Evolutionary conservation across 2,888 invertebrate genomes (phyloP).

Genomic region (Phanerotoma sp.): DNA sequence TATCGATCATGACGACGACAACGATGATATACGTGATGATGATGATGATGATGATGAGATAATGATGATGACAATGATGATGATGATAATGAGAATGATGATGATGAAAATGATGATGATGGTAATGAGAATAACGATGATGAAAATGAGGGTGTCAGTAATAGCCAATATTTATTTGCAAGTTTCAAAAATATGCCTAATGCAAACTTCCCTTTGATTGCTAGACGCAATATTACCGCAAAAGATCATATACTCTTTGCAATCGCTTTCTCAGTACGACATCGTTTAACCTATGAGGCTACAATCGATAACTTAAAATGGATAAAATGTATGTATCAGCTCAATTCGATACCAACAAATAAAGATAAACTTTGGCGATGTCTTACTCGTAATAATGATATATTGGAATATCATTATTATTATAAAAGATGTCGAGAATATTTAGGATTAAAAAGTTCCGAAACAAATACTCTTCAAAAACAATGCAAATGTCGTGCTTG

Average conservation of each 20-base stretch:
- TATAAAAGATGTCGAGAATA: neutral
- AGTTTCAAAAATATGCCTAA: neutral
- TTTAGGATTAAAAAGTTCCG: neutral
- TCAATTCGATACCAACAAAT: conserved; percentile 1
- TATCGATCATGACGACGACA: too few relatives aligned
- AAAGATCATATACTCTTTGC: conserved; percentile 5
- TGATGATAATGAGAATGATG: too few relatives aligned
- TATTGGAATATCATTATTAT: neutral
- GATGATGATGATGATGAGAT: too few relatives aligned
- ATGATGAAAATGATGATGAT: neutral
- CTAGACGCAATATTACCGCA: neutral
- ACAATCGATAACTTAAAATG: conserved; percentile 5
- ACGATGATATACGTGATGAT: too few relatives aligned
- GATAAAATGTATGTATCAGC: conserved; percentile 3
- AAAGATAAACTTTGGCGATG: neutral
- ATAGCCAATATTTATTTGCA: neutral
- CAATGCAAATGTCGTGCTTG: neutral
- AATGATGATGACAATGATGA: too few relatives aligned
- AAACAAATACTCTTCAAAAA: neutral
- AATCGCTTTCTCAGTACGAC: conserved; percentile 3
- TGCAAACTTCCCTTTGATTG: neutral
- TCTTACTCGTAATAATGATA: neutral
- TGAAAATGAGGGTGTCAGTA: neutral
- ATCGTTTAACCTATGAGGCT: neutral
- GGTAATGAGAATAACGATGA: neutral